Evolutionary conservation across 1,140 invertebrate species (phyloP).

Genomic region (Chymomyza costata): DNA sequence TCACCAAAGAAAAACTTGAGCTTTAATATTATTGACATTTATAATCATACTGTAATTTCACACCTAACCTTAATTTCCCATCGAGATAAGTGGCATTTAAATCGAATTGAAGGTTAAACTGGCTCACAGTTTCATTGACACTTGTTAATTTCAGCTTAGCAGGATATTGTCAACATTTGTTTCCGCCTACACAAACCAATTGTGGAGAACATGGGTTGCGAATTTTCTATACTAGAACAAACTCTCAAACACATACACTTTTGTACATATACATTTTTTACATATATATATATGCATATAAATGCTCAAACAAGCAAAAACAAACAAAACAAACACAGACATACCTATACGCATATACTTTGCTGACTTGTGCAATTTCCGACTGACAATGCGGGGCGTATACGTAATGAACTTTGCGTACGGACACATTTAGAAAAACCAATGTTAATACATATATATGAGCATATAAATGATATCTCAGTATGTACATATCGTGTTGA

Average conservation of each 20-base stretch:
- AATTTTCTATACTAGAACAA: no score
- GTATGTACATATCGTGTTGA: no score
- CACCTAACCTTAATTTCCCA: slow-evolving; percentile 55
- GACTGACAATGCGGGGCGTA: slow-evolving; percentile 49
- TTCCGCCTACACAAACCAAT: slow-evolving; percentile 22
- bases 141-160: slow-evolving; percentile 53
- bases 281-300: slow-evolving; percentile 18
- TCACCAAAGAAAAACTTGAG: no score
- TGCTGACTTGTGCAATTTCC: slow-evolving; percentile 66
- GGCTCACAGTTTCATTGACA: slow-evolving; percentile 7
- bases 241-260: no score
- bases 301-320: slow-evolving; percentile 7
- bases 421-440: no score
- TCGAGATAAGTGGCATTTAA: slow-evolving; percentile 26
- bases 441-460: no score
- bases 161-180: slow-evolving; percentile 62
- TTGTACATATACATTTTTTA: no score
- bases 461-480: no score
- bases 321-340: slow-evolving; percentile 17
- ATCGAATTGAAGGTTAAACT: slow-evolving; percentile 41
- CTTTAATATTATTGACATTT: no score
- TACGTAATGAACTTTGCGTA: no score
- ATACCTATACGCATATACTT: slow-evolving; percentile 29
- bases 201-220: slow-evolving; percentile 37
- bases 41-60: no score